Evolutionary conservation across 2,113 vertebrate species (phyloP), one percentile per base, ranked within the genome.

Genomic region (Oryzias woworae): DNA sequence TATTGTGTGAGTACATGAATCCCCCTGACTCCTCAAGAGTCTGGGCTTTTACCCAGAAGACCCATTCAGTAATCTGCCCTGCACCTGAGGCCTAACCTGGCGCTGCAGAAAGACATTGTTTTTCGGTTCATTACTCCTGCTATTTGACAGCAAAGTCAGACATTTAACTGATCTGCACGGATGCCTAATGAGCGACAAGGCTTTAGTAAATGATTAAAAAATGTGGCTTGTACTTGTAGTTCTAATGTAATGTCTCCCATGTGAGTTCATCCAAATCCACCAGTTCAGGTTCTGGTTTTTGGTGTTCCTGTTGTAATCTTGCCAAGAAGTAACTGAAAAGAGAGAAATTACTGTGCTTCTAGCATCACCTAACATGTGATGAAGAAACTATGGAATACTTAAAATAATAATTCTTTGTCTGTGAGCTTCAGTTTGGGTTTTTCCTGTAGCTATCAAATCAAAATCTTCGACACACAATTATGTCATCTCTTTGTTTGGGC

Each of bases 321-420:
- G 20, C 24, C 28, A 15, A 13, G 22, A 45, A 50, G 51, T 45
- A 7, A 3, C 7, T 56, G 7, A 16, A 54, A 2, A 36, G 49
- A 41, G 23, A 17, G 23, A 53, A 7, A 26, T 50, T 20, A 5
- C 54, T 49, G 65, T 22, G 4, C 41, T 43, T 72, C 24, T 44
- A 23, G 24, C 47, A 23, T 64, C 68, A 64, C 72, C 70, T 62
- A 71, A 79, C 65, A 62, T 10, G 78, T 36, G 8, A 12, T 3
- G 2, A 36, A 12, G 2, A 10, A 36, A 36, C 10, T 36, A 36
- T 36, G 10, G 36, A 36, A 36, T 10, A 36, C 1, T 8, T 1
- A 36, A 36, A 36, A 3, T 28, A 28, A 36, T 3, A 12, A 36
- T 36, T 36, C 2, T 36, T 36, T 36, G 2, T 36, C 36, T 36